A percentile compares a stretch with the other conserved stretches of the same genome.
Conservation (phyloP, 1,140 invertebrate genomes). For the Apis florea region DNA sequence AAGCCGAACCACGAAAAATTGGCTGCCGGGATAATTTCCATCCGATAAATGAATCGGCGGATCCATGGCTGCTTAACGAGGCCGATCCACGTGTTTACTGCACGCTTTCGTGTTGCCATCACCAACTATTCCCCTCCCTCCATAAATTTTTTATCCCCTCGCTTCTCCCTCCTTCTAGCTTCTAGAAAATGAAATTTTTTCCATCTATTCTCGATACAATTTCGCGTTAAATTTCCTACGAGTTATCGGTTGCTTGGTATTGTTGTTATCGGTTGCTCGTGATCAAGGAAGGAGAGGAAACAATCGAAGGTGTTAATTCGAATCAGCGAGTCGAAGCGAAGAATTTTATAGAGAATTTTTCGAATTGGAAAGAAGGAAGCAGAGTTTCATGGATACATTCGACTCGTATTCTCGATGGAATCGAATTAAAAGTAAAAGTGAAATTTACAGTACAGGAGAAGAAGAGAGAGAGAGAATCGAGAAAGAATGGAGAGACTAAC, state of each 20-base stretch:
- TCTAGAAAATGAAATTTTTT: background rate
- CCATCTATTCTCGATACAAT: too few species aligned
- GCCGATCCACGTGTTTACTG: background rate
- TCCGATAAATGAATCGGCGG: conserved; percentile 31
- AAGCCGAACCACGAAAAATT: conserved; percentile 26
- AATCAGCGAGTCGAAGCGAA: background rate
- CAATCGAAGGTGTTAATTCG: background rate
- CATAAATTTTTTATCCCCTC: background rate
- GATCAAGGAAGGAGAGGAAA: background rate
- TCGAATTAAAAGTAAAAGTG: too few species aligned
- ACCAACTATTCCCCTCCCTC: background rate
- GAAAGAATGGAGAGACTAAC: conserved; percentile 42
- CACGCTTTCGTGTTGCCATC: background rate
- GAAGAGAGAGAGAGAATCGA: too few species aligned
- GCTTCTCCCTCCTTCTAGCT: background rate
- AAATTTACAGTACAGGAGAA: too few species aligned
- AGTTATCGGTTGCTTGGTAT: too few species aligned
- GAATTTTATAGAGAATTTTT: too few species aligned
- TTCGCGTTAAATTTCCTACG: too few species aligned
- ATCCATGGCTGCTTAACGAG: background rate
- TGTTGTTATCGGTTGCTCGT: background rate
- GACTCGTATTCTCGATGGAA: too few species aligned
- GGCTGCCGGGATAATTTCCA: conserved; percentile 27
- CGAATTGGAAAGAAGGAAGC: too few species aligned
- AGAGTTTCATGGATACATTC: too few species aligned